A percentile compares a stretch with the other conserved stretches of the same genome.
phyloP scores from a whole-genome alignment of 2,797 vertebrate genomes.

The Enteromius mattozi region DNA sequence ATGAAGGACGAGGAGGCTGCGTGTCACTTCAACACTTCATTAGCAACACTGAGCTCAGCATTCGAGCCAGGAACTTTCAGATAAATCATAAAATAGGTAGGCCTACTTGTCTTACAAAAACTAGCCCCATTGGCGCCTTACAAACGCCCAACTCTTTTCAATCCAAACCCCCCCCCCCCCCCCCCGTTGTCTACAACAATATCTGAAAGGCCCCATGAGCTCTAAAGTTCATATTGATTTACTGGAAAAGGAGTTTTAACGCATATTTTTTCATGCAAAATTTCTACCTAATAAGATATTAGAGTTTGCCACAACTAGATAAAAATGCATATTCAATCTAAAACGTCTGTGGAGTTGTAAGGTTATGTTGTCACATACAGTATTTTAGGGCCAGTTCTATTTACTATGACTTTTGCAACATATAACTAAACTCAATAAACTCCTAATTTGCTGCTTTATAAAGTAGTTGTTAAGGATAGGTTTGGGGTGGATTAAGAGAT shows the following conservation, averaged over 20 bases:
- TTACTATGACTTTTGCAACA: background rate
- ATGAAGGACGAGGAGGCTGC: slow-evolving; percentile 64
- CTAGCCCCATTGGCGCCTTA: background rate
- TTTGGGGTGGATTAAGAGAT: background rate
- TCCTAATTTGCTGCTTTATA: too few relatives aligned
- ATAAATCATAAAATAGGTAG: background rate
- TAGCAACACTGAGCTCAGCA: slow-evolving; percentile 13
- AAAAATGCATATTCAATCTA: background rate
- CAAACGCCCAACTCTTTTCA: background rate
- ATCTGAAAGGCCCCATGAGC: background rate
- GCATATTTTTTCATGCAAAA: background rate
- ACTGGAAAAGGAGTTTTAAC: background rate
- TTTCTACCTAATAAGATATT: background rate
- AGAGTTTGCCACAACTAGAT: background rate
- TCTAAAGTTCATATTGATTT: background rate
- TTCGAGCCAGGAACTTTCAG: slow-evolving; percentile 29
- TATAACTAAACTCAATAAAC: too few relatives aligned
- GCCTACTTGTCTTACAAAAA: background rate
- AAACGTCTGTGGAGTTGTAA: background rate
- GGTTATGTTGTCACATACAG: background rate
- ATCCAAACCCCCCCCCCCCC: background rate
- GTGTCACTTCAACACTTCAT: slow-evolving; percentile 23
- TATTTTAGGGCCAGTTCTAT: background rate
- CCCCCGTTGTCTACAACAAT: background rate
- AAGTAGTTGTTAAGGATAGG: too few relatives aligned